Evolutionary conservation across 2,113 vertebrate species (phyloP), one percentile per base, ranked within the genome.

Genomic region (Alethe diademata): DNA sequence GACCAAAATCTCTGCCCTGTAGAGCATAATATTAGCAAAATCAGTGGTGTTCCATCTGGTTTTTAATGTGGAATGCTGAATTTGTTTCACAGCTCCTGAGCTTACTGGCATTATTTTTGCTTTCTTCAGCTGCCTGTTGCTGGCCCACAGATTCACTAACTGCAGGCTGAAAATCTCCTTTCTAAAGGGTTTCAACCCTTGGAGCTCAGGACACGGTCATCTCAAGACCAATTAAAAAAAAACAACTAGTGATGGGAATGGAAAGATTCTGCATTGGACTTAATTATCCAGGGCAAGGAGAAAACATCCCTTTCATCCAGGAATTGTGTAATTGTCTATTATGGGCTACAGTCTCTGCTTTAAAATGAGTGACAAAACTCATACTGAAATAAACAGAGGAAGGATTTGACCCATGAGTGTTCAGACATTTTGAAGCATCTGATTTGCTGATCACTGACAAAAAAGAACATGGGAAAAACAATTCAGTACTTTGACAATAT

Each of bases 201-300:
- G 35, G 47, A 80, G 38, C 51, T 91, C 54, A 85, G 85, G 81
- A 93, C 51, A 79, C 13, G 4, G 71, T 72, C 58, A 88, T 56
- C 67, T 82, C 82, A 91, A 65, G 56, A 90, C 78, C 67, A 94
- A 91, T 88, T 92, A 25, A 78, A 84, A 94, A 86, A 80, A 94
- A 88, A 12, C 20, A 96, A 69, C 62, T 82, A 47, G 50, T 94
- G 85, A 94, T 93, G 81, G 47, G 85, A 88, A 78, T 86, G 85
- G 93, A 90, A 95, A 86, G 85, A 95, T 90, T 79, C 62, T 92
- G 61, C 78, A 80, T 92, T 90, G 64, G 67, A 82, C 64, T 93
- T 90, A 95, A 96, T 97, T 95, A 90, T 93, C 90, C 70, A 83
- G 85, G 87, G 62, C 90, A 90, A 95, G 81, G 74, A 96, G 95